Evolutionary conservation across 2,888 invertebrate species (phyloP).

Genomic region (Desoria tigrina): DNA sequence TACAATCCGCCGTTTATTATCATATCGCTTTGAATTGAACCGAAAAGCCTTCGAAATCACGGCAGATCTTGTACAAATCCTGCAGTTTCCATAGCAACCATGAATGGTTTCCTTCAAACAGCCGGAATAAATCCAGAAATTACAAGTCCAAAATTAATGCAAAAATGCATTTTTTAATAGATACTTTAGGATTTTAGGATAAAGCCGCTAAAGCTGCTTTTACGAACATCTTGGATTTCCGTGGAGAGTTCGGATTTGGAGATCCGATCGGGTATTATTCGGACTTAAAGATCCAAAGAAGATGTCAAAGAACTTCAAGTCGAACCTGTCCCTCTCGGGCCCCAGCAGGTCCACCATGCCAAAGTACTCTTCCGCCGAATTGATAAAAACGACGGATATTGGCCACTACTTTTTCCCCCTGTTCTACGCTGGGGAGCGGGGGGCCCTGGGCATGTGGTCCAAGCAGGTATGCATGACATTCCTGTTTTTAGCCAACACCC

Average conservation of each 20-base stretch:
- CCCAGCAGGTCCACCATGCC: not conserved
- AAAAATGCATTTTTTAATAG: not conserved
- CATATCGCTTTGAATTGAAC: no score
- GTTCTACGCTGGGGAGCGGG: slow-evolving; percentile 43
- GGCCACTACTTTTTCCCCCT: slow-evolving; percentile 36
- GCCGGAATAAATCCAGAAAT: not conserved
- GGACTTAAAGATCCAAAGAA: not conserved
- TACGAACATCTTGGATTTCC: no score
- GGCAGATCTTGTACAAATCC: no score
- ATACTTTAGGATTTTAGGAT: no score
- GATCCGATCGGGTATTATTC: not conserved
- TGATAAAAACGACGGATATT: slow-evolving; percentile 19
- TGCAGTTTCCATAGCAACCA: no score
- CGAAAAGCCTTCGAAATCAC: no score
- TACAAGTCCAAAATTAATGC: not conserved
- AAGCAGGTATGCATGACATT: slow-evolving; percentile 33
- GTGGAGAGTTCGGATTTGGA: not conserved
- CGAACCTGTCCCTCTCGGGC: not conserved
- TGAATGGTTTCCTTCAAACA: no score
- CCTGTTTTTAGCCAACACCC: not conserved
- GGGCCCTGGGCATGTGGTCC: slow-evolving; percentile 44
- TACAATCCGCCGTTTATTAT: not conserved
- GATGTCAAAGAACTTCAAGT: not conserved
- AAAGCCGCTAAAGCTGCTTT: no score
- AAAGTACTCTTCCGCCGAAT: not conserved